Conservation (phyloP, 2,888 invertebrate species). For the Julus scanicus region DNA sequence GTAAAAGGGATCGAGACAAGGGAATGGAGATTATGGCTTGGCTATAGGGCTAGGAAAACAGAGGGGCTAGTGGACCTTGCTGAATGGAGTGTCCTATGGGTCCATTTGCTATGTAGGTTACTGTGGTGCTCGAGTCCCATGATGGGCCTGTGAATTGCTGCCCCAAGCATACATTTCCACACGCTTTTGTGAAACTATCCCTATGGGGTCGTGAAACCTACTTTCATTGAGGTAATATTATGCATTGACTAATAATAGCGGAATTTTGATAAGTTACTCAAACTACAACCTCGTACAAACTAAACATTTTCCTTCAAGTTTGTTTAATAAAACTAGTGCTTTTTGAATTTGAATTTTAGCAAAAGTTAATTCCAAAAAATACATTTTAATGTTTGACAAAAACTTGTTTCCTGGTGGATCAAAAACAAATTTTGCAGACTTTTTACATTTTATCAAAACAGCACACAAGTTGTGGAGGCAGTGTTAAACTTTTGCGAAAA, state of each 20-base stretch:
- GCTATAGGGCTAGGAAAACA: not conserved
- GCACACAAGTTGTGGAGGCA: too few species aligned
- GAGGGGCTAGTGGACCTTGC: not conserved
- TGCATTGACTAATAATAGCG: not conserved
- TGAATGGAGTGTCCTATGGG: conserved; percentile 1
- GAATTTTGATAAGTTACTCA: too few species aligned
- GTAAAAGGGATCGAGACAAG: not conserved
- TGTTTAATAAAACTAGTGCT: too few species aligned
- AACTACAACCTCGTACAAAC: too few species aligned
- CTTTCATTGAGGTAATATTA: not conserved
- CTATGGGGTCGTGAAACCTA: not conserved
- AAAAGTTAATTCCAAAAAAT: too few species aligned
- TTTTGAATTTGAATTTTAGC: too few species aligned
- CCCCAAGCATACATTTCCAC: not conserved
- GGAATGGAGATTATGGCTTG: not conserved
- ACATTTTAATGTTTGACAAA: too few species aligned
- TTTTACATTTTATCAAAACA: too few species aligned
- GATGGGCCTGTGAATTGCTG: not conserved
- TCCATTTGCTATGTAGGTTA: conserved; percentile 3
- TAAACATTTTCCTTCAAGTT: too few species aligned
- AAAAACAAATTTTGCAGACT: too few species aligned
- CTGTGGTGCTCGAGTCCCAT: not conserved
- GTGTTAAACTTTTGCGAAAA: too few species aligned
- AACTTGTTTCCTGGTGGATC: too few species aligned
- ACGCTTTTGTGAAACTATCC: not conserved